Evolutionary conservation across 2,113 vertebrate species (phyloP).

Genomic region (Melanostigma gelatinosum): DNA sequence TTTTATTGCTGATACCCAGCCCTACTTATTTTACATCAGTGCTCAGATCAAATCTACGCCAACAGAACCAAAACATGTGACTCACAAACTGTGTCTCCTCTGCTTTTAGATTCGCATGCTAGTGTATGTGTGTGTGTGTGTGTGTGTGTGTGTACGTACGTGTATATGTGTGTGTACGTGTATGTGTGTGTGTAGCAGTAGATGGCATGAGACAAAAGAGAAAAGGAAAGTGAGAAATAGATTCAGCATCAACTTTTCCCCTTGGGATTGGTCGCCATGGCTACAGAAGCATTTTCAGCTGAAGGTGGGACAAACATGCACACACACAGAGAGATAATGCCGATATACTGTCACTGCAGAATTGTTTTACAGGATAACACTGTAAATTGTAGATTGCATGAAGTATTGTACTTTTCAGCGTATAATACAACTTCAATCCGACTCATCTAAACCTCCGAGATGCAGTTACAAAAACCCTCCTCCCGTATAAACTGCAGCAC

Average conservation of each 20-base stretch:
- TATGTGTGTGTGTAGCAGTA: constrained; percentile 20
- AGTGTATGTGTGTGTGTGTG: neutral
- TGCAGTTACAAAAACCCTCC: constrained; percentile 25
- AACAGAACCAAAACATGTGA: constrained; percentile 27
- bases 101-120: constrained; percentile 9
- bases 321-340: constrained; percentile 24
- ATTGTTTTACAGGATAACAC: neutral
- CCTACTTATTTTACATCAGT: constrained; percentile 4
- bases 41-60: neutral
- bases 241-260: constrained; percentile 75
- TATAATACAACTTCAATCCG: neutral
- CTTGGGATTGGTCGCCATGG: constrained; percentile 79
- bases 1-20: neutral
- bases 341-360: neutral
- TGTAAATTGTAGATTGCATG: neutral
- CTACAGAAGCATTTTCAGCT: constrained; percentile 71
- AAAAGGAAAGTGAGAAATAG: constrained; percentile 52
- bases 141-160: constrained; percentile 3
- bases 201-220: constrained; percentile 58
- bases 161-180: neutral
- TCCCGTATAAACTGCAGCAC: constrained; percentile 15
- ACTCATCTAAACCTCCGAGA: constrained; percentile 2
- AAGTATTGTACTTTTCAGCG: neutral
- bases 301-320: constrained; percentile 56
- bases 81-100: constrained; percentile 29